Evolutionary conservation across 2,888 invertebrate species (phyloP), one percentile per base, ranked within the genome.

Genomic region (Hofmannophila pseudospretella): DNA sequence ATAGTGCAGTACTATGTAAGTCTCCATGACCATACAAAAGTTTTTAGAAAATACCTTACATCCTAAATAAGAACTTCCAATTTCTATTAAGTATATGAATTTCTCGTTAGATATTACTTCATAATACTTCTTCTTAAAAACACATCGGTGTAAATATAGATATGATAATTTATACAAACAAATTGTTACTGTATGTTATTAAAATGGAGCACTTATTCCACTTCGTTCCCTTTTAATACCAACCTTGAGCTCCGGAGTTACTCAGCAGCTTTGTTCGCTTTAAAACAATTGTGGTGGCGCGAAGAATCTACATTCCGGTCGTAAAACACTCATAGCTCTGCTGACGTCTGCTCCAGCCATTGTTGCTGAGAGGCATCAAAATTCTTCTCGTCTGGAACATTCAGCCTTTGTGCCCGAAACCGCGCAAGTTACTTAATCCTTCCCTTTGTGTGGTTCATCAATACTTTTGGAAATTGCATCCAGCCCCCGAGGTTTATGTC

Each of bases 401-500:
- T 68, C 45, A 58, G 64, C 67, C 68, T 73, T 78, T 77, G 73
- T 72, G 62, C 4, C 49, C 57, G 74, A 77, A 78, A 68, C 69
- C 72, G 51, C 58, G 57, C 66, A 77, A 79, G 75, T 79, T 71
- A 71, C 68, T 75, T 78, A 77, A 79, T 81, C 72, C 73, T 66
- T 58, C 63, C 64, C 65, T 75, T 75, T 75, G 67, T 75, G 70
- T 65, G 66, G 63, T 64, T 69, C 71, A 69, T 76, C 77, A 77
- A 72, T 80, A 78, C 71, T 78, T 75, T 73, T 59, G 60, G 64
- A 68, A 67, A 73, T 66, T 65, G 64, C 65, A 69, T 59, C 56
- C 44, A 63, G 58, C 54, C 48, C 12, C 7, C 27, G 9, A 19
- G 34, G 29, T 19, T 32, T 31, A 31, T 23, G 13, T 8, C 9